These are phyloP conservation scores for Sepioteuthis lessoniana DNA, from an alignment of 2,888 invertebrate species.

Conservation along the genomic window DNA sequence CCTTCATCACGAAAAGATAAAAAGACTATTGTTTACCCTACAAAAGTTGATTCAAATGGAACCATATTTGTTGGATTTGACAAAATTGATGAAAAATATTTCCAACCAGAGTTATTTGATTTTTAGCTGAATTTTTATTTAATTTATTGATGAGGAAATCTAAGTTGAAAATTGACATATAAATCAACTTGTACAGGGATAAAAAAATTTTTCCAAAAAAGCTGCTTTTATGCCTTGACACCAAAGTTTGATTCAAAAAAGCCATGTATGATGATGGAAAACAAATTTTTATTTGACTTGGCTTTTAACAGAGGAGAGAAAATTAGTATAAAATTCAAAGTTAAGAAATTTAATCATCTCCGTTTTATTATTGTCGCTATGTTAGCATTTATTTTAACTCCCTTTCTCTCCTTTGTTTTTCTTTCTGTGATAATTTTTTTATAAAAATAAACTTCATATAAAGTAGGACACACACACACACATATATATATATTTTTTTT, in stretches of 20 bases:
- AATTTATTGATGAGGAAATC: background rate
- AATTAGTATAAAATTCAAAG: background rate
- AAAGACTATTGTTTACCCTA: constrained; percentile 62
- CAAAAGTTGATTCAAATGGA: constrained; percentile 62
- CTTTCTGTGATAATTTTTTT: background rate
- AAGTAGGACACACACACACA: no score
- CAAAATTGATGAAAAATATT: constrained; percentile 60
- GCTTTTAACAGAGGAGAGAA: background rate
- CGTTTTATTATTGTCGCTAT: no score
- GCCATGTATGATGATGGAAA: background rate
- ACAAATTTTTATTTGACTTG: background rate
- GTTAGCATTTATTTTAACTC: no score
- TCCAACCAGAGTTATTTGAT: constrained; percentile 50
- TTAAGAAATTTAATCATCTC: background rate
- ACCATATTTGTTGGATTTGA: constrained; percentile 67
- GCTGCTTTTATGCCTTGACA: no score
- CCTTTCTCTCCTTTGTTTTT: background rate
- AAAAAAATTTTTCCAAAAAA: no score
- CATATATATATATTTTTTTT: no score
- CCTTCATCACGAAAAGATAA: constrained; percentile 59
- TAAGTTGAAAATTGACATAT: background rate
- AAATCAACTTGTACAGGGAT: background rate
- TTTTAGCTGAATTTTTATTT: constrained; percentile 41
- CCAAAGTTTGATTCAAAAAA: background rate
- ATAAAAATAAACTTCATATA: background rate